Conservation (phyloP, 1,140 invertebrate species). For the Zaprionus vittiger region DNA sequence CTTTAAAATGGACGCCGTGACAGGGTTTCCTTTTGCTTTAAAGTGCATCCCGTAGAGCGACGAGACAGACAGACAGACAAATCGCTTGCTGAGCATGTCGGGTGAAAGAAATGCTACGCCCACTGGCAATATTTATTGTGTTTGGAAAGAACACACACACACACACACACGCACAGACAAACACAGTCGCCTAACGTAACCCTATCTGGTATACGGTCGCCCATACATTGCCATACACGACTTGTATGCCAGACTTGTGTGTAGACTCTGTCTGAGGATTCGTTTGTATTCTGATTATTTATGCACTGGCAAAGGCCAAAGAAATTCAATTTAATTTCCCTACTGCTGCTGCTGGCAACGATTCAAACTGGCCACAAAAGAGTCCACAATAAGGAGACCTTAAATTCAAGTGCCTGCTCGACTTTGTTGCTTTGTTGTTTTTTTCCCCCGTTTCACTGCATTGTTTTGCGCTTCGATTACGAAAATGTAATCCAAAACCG, state of each 20-base stretch:
- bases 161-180: conserved; percentile 9
- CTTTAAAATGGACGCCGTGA: conserved; percentile 57
- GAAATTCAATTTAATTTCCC: conserved; percentile 59
- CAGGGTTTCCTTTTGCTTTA: conserved; percentile 28
- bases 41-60: conserved; percentile 52
- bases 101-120: conserved; percentile 38
- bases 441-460: conserved; percentile 10
- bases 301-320: conserved; percentile 38
- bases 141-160: conserved; percentile 38
- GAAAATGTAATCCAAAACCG: conserved; percentile 40
- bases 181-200: conserved; percentile 52
- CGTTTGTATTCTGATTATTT: conserved; percentile 61
- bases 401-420: conserved; percentile 33
- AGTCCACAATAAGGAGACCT: conserved; percentile 18
- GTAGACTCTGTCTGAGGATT: background rate
- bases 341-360: conserved; percentile 7
- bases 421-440: conserved; percentile 7
- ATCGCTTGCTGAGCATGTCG: conserved; percentile 3
- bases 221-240: conserved; percentile 5
- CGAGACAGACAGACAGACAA: conserved; percentile 35
- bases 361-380: conserved; percentile 51
- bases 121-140: conserved; percentile 69
- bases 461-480: conserved; percentile 59
- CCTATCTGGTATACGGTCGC: background rate
- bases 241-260: conserved; percentile 1